Evolutionary conservation across 1,140 invertebrate species (phyloP), one percentile per base, ranked within the genome.

Genomic region (Xylocopa sonorina): DNA sequence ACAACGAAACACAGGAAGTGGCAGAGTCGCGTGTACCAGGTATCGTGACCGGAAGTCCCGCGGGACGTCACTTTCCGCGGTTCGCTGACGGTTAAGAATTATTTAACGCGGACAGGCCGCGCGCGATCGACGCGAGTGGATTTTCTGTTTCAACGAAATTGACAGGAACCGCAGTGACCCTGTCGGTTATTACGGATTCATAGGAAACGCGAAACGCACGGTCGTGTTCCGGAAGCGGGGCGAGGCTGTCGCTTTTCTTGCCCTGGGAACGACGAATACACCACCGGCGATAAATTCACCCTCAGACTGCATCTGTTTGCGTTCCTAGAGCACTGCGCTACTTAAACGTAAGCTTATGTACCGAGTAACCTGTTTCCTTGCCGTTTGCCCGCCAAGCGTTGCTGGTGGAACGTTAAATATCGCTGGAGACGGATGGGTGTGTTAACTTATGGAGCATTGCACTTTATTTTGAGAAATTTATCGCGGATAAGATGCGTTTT

Each of bases 161-260:
- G 32, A 69, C 64, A 43, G 16, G 32, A 32, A 34, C 10, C 57
- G 24, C 16, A 9, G 16, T 41, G 48, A n/a, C 14, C 12, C 14
- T n/a, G 34, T 1, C 6, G 50, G 14, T 55, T 68, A 55, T 76
- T 76, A 60, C 43, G 38, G 63, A 76, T 76, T 76, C 41, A 43
- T 48, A 43, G 29, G 34, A 27, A 46, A 21, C 38, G 14, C 27
- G 32, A 21, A 18, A 38, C 24, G 7, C 27, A 10, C 29, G 34
- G 21, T 9, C 43, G 27, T n/a, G 21, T 34, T 9, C n/a, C n/a
- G n/a, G n/a, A n/a, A n/a, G n/a, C n/a, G n/a, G n/a, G 68, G 53
- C 38, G 58, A 1, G 18, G 27, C 5, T 2, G 18, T 46, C 27
- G 38, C 2, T 29, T 60, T 60, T 72, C 41, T 72, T 60, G 41